These are phyloP conservation scores for Dicrostonyx torquatus DNA, from an alignment of 2,797 vertebrate genomes.

Conservation along the genomic window DNA sequence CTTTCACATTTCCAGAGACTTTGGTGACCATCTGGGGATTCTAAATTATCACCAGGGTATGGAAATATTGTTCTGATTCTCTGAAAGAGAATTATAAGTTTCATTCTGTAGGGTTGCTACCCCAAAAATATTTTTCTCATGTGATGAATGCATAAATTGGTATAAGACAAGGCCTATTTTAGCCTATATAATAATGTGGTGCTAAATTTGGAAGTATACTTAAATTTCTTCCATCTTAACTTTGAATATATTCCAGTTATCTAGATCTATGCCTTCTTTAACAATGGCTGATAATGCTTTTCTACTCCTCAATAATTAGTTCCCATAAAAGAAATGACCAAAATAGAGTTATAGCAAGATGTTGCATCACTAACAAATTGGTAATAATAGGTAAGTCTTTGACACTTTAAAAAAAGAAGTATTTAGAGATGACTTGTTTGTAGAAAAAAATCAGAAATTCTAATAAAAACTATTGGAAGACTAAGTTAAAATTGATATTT, in stretches of 20 bases:
- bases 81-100: slow-evolving; percentile 34
- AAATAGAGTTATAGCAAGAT: not conserved
- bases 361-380: not conserved
- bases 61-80: not conserved
- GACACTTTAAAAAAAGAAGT: slow-evolving; percentile 40
- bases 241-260: not conserved
- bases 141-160: not conserved
- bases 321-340: not conserved
- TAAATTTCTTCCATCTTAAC: not conserved
- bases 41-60: not conserved
- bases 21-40: not conserved
- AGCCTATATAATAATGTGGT: not conserved
- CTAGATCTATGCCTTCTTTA: not conserved
- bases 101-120: not conserved
- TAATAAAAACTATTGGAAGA: not conserved
- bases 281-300: not conserved
- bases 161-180: not conserved
- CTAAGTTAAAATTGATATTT: not conserved
- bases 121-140: not conserved
- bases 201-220: not conserved
- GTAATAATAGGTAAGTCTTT: slow-evolving; percentile 4
- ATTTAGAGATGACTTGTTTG: slow-evolving; percentile 39
- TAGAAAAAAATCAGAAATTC: slow-evolving; percentile 33
- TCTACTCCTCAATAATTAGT: slow-evolving; percentile 26
- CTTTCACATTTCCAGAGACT: slow-evolving; percentile 6